A percentile compares a stretch with the other conserved stretches of the same genome.
Evolutionary conservation across 2,888 invertebrate species (phyloP).

Genomic region (Liopterus haemorrhoidalis): DNA sequence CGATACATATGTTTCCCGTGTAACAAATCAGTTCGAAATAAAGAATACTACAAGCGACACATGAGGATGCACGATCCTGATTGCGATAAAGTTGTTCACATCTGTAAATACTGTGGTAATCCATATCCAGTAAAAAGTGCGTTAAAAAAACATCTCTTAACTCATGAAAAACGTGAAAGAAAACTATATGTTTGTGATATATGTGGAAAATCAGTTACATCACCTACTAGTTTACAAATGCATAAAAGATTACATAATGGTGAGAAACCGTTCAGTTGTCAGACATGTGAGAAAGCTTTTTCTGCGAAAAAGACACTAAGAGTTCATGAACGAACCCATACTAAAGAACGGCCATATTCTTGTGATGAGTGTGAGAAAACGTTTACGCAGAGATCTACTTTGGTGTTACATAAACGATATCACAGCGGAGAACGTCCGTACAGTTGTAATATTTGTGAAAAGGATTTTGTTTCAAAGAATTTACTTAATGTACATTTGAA

Average conservation of each 20-base stretch:
- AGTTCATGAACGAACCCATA: constrained; percentile 42
- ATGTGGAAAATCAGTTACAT: constrained; percentile 9
- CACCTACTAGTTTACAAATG: constrained; percentile 25
- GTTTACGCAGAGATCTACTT: constrained; percentile 41
- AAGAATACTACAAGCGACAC: too few relatives aligned
- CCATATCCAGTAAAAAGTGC: too few relatives aligned
- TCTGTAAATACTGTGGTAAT: constrained; percentile 41
- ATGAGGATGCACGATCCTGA: constrained; percentile 23
- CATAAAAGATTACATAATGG: constrained; percentile 35
- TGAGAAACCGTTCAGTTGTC: constrained; percentile 39
- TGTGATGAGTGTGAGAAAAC: constrained; percentile 41
- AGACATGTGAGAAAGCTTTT: constrained; percentile 43
- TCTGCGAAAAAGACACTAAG: constrained; percentile 40
- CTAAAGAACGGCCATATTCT: constrained; percentile 39
- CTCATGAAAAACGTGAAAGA: not conserved
- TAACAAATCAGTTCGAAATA: constrained; percentile 24
- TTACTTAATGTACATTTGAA: not conserved
- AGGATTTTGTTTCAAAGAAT: constrained; percentile 29
- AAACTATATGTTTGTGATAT: constrained; percentile 13
- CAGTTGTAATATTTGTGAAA: constrained; percentile 12
- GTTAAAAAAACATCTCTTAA: too few relatives aligned
- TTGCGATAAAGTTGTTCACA: constrained; percentile 17
- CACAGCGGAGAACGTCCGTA: constrained; percentile 41
- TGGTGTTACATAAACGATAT: constrained; percentile 48
- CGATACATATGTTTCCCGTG: constrained; percentile 26